Evolutionary conservation across 37 sponge, comb jelly and placozoan species (phyloP), one percentile per base, ranked within the genome.

Genomic region (Eunapius fragilis): DNA sequence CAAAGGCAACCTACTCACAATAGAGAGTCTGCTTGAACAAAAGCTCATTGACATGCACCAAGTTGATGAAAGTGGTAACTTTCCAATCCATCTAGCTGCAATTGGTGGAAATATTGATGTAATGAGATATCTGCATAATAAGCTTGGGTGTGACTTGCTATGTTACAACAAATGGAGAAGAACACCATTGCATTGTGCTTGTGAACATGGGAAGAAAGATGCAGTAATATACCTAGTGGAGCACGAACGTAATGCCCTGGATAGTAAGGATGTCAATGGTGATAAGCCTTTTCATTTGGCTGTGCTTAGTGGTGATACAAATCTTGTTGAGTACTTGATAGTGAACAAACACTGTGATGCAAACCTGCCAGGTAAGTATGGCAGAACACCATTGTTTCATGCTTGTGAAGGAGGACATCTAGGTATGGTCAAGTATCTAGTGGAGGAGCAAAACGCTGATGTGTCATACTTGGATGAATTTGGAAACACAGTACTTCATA

Each of bases 131-230:
- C 82, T 82, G 11, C 10, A 70, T 13, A 31, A 11, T 12, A 48
- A 82, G 22, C 9, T 24, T 4, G 31, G 34, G 12, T 70, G 71
- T 82, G 25, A 82, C 19, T 35, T 24, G 25, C 3, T 32, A 13
- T 17, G 1, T 34, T 33, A 2, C 2, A 71, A 31, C 2, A 69
- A 67, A 2, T 32, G 2, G 26, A 25, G 74, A 25, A 37, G 32
- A 7, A n/a, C 27, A 23, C 68, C 69, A 37, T 23, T 82, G 24
- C 72, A 82, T 70, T 82, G 36, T 82, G 82, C 72, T 70, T 31
- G 70, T 70, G 31, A 33, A 23, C 32, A 82, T 0, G 38, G 69
- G 28, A 31, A 70, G 32, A 10, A 70, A 13, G 82, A 70, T 23
- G 69, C 14, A 30, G 33, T 25, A 34, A 32, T 38, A 70, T 13